Evolutionary conservation across 2,888 invertebrate species (phyloP), one percentile per base, ranked within the genome.

Genomic region (Nomada goodeniana): DNA sequence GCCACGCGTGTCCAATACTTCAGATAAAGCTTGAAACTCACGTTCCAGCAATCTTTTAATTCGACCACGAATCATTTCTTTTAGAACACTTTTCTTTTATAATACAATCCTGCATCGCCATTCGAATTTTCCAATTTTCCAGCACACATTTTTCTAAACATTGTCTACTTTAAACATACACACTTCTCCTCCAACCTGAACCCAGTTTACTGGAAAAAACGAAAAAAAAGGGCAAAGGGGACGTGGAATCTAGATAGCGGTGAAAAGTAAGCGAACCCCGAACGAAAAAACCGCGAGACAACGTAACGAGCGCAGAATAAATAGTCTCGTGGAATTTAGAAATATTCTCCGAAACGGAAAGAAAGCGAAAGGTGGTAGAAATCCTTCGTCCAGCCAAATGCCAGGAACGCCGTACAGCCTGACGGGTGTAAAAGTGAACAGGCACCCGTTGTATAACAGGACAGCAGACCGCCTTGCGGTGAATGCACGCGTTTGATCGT

Each of bases 401-500:
- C 69, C 69, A 65, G 60, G 53, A 74, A 70, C 57, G 61, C 64
- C n/a, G 44, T 36, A 36, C 1, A 67, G 26, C 59, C 64, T 23
- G 52, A 36, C 20, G 57, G 55, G 52, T 61, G 68, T 70, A 77
- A 80, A 84, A 86, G 84, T 80, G 84, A 86, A 84, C 79, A 84
- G 84, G 36, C 69, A 65, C 76, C 82, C 65, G 76, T 86, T 86
- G 71, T 76, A 75, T 82, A 84, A 86, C 76, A 52, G 71, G 72
- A 79, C 15, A 70, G 29, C 61, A 26, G 60, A 61, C 23, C 59
- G 73, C 55, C 26, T 53, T 50, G 68, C 59, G 50, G 86, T 84
- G 86, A 86, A 86, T 76, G 86, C 82, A 75, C 80, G 72, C 69
- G 69, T 86, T 74, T 59, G 76, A 86, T 83, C 78, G 78, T 78